phyloP scores from a whole-genome alignment of 2,113 vertebrate genomes.

The Neodon shergylaensis region DNA sequence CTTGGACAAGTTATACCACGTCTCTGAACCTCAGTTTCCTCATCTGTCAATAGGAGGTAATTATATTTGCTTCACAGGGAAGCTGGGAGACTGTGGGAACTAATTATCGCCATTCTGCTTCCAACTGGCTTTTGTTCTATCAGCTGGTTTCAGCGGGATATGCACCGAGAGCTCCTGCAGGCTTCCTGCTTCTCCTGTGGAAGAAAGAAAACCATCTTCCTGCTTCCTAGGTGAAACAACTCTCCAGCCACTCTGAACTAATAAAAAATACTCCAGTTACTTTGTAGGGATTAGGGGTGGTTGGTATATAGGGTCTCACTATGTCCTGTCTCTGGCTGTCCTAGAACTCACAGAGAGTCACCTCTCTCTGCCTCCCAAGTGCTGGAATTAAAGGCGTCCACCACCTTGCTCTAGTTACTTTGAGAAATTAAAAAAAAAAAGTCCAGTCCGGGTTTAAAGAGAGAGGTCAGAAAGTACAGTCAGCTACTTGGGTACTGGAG shows the following conservation, averaged over 20 bases:
- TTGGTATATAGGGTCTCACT: not conserved
- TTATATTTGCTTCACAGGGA: not conserved
- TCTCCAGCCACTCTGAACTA: not conserved
- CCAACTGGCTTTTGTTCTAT: not conserved
- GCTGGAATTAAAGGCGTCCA: no score
- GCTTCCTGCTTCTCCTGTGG: not conserved
- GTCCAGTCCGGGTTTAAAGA: not conserved
- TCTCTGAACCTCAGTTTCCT: constrained; percentile 31
- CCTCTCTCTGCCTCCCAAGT: no score
- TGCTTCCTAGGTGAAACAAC: not conserved
- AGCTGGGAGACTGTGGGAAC: not conserved
- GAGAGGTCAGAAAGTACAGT: not conserved
- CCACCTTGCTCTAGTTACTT: not conserved
- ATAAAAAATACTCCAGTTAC: constrained; percentile 3
- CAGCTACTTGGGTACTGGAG: not conserved
- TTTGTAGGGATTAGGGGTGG: not conserved
- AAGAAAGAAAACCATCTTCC: not conserved
- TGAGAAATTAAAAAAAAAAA: constrained; percentile 31
- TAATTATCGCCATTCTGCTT: not conserved
- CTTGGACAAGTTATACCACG: constrained; percentile 11
- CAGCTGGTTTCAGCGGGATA: not conserved
- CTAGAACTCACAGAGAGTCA: not conserved
- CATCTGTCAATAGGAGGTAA: constrained; percentile 40
- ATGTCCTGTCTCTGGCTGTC: not conserved
- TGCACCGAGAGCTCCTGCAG: not conserved